Percentiles rank a stretch among this genome's conserved stretches.
Evolutionary conservation across 2,888 invertebrate species (phyloP).

Genomic region (Athrips mouffetella): DNA sequence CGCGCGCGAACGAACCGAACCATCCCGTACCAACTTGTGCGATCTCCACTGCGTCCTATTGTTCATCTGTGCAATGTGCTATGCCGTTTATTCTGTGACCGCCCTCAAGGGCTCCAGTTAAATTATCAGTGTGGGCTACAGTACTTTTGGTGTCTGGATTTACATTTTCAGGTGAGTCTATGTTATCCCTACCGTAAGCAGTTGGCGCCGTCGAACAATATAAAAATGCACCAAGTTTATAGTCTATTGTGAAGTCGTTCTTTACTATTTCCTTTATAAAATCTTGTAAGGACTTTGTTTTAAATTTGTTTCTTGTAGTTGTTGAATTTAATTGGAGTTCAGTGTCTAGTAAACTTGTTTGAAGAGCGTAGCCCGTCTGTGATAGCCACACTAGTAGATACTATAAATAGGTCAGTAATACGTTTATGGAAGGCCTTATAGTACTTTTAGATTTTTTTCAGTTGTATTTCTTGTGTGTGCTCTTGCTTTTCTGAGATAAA

Average conservation of each 20-base stretch:
- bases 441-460: constrained; percentile 7
- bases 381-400: too few species aligned
- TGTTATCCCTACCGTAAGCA: constrained; percentile 18
- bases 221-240: constrained; percentile 42
- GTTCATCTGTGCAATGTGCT: constrained; percentile 50
- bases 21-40: constrained; percentile 50
- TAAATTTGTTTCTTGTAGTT: background rate
- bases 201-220: constrained; percentile 19
- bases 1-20: constrained; percentile 18
- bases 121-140: constrained; percentile 20
- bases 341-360: constrained; percentile 4
- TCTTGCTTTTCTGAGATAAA: constrained; percentile 2
- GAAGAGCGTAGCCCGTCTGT: background rate
- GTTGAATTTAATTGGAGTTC: constrained; percentile 7
- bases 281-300: constrained; percentile 6
- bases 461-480: background rate
- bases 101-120: constrained; percentile 53
- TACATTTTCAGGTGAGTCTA: constrained; percentile 45
- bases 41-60: constrained; percentile 44
- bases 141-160: constrained; percentile 38
- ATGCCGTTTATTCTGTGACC: constrained; percentile 63
- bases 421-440: background rate
- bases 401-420: constrained; percentile 13
- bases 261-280: constrained; percentile 16
- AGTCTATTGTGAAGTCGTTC: constrained; percentile 41